Evolutionary conservation across 2,113 vertebrate species (phyloP).

Genomic region (Menura novaehollandiae): DNA sequence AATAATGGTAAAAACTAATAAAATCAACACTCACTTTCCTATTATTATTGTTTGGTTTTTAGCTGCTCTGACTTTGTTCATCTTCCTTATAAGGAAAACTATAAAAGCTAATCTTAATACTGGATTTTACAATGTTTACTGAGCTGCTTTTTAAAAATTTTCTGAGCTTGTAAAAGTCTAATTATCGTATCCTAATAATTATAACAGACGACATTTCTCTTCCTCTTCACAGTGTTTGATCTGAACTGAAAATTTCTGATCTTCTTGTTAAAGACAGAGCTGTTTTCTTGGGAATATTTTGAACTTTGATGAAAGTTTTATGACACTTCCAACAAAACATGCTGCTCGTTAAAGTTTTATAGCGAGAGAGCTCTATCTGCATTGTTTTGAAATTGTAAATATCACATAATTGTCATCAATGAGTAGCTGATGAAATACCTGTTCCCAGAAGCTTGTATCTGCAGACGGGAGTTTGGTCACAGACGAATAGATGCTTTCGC

Average conservation of each 20-base stretch:
- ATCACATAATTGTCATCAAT: constrained; percentile 55
- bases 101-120: constrained; percentile 7
- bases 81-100: constrained; percentile 5
- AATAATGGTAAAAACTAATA: not conserved
- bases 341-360: constrained; percentile 67
- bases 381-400: constrained; percentile 65
- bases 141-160: constrained; percentile 36
- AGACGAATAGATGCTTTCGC: not conserved
- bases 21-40: not conserved
- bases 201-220: constrained; percentile 55
- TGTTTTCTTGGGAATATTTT: constrained; percentile 65
- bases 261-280: constrained; percentile 59
- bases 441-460: constrained; percentile 23
- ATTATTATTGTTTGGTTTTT: not conserved
- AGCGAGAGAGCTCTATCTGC: constrained; percentile 23
- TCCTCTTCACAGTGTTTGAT: constrained; percentile 55
- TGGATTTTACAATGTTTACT: constrained; percentile 30
- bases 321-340: constrained; percentile 65
- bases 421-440: constrained; percentile 42
- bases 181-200: constrained; percentile 60
- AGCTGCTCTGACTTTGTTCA: not conserved
- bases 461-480: not conserved
- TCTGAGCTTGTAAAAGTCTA: constrained; percentile 50
- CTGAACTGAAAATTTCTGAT: constrained; percentile 68
- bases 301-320: constrained; percentile 68